These are phyloP conservation scores for Limnephilus auricula DNA, from an alignment of 2,888 invertebrate species.

Conservation along the genomic window DNA sequence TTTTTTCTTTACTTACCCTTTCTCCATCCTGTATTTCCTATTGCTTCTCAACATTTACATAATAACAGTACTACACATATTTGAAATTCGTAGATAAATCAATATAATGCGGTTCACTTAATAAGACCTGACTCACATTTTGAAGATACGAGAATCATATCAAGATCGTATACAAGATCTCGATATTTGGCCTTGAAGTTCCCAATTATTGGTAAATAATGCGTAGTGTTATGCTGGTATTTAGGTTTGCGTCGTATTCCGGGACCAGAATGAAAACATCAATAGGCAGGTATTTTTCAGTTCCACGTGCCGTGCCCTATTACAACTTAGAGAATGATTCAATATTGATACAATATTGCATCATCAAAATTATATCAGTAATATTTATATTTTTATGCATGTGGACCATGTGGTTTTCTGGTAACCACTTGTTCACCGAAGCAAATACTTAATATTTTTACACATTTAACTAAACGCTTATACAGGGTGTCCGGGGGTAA, in stretches of 20 bases:
- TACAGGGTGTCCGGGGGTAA: no score
- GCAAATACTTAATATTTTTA: neutral
- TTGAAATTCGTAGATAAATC: no score
- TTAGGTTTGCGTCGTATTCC: neutral
- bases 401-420: neutral
- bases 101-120: neutral
- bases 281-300: neutral
- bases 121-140: neutral
- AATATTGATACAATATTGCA: neutral
- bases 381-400: neutral
- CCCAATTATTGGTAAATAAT: neutral
- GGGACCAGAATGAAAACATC: neutral
- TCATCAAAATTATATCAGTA: neutral
- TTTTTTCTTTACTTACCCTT: neutral
- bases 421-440: no score
- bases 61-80: neutral
- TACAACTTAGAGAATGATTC: neutral
- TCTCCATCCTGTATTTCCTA: no score
- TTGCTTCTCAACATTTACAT: no score
- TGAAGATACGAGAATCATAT: neutral
- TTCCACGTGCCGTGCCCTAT: neutral
- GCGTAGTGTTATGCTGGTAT: neutral
- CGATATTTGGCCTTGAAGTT: neutral
- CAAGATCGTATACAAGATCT: neutral
- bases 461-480: neutral